Evolutionary conservation across 2,113 vertebrate genomes (phyloP), one percentile per base, ranked within the genome.

Genomic region (Phrynocephalus versicolor): DNA sequence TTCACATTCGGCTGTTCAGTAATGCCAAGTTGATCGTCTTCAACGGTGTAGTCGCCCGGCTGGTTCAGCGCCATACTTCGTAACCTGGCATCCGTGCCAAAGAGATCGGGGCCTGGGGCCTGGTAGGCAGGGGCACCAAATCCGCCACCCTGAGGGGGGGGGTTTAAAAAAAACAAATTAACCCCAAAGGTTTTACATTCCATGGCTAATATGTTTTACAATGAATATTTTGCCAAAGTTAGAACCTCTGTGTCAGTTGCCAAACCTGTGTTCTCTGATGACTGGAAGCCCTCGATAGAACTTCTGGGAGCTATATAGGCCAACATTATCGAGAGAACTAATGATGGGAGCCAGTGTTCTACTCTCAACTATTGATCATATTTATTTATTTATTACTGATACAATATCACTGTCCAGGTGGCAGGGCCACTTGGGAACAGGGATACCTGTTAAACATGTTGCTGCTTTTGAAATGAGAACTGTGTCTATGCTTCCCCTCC

Each of bases 11-110:
- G 74, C 80, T 91, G 93, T 82, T 92, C 88, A 62, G 41, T 87
- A n/a, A 84, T 15, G 1, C 37, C 81, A 1, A 93, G 86, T 30
- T 76, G 82, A 60, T 94, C 94, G 85, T 94, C 93, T 90, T 94
- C 92, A 65, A 92, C 87, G 30, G 91, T 94, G 51, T 94, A 91
- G 77, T 94, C 89, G 72, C 92, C 88, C 0, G 88, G 87, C 60
- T 88, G 70, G 64, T 88, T 94, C 72, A 75, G 80, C 2, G 74
- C 27, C 14, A 88, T 37, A 21, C 72, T 82, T 79, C 79, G 85
- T 41, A 94, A 77, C 78, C 69, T 79, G 18, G 87, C 72, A 10
- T 89, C 89, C 73, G 85, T 19, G 27, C 73, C 79, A 77, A 85
- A 85, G 72, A 89, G 91, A 91, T 94, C 79, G 8, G 90, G 86